phyloP scores from a whole-genome alignment of 2,797 vertebrate species.

The Phylloscopus collybita region DNA sequence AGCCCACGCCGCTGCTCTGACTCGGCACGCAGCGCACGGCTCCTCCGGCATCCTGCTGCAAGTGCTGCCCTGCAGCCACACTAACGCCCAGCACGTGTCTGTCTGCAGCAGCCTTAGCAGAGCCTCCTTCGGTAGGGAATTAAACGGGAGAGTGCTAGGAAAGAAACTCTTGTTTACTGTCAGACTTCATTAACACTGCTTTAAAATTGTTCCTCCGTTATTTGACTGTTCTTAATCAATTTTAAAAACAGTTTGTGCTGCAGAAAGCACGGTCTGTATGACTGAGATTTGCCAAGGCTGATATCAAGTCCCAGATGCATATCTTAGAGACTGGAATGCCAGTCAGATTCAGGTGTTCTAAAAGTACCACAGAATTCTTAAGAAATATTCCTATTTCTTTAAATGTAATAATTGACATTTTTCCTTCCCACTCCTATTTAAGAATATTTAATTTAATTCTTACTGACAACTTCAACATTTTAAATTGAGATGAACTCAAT shows the following conservation, averaged over 20 bases:
- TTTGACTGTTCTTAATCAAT: background rate
- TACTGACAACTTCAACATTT: background rate
- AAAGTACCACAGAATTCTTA: background rate
- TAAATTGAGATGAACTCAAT: background rate
- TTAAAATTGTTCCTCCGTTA: background rate
- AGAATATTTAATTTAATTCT: background rate
- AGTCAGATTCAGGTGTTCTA: background rate
- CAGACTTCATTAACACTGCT: background rate
- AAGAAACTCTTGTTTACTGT: background rate
- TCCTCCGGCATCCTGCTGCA: background rate
- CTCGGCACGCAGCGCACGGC: fast-evolving
- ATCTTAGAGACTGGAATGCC: background rate
- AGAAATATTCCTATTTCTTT: background rate
- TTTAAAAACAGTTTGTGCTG: background rate
- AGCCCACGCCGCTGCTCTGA: fast-evolving
- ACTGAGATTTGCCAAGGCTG: background rate
- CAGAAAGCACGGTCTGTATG: background rate
- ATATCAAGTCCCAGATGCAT: background rate
- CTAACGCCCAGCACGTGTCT: background rate
- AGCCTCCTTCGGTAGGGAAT: background rate
- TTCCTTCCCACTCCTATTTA: background rate
- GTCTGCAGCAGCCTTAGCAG: background rate
- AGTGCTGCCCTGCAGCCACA: background rate
- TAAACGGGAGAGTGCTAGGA: background rate
- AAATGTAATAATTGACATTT: background rate